These are phyloP conservation scores for Bubalus kerabau DNA, from an alignment of 2,113 vertebrate genomes.

Conservation along the genomic window DNA sequence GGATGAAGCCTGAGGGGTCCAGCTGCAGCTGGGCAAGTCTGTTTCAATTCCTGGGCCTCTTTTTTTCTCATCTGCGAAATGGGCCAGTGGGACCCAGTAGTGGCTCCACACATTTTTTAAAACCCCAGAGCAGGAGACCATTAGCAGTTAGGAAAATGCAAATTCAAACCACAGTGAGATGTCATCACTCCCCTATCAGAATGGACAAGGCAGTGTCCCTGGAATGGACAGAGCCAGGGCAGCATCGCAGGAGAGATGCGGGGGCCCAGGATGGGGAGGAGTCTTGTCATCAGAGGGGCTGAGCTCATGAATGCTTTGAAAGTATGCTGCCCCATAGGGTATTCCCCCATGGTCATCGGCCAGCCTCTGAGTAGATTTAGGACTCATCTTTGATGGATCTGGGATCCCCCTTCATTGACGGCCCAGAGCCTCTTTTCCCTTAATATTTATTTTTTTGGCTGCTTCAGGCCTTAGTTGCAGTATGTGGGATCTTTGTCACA, in stretches of 20 bases:
- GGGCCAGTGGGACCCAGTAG: not conserved
- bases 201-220: rapidly evolving
- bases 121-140: not conserved
- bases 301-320: not conserved
- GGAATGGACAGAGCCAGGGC: not conserved
- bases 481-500: rapidly evolving
- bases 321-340: not conserved
- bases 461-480: not conserved
- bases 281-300: not conserved
- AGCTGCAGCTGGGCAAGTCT: too few relatives aligned
- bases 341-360: not conserved
- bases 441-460: not conserved
- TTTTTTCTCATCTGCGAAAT: slow-evolving; percentile 44
- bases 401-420: not conserved
- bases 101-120: not conserved
- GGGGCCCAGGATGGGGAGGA: too few relatives aligned
- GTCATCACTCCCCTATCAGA: not conserved
- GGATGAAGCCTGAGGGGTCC: not conserved
- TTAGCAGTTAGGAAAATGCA: not conserved
- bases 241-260: rapidly evolving
- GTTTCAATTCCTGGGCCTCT: not conserved
- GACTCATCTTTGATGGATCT: not conserved
- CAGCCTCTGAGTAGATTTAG: not conserved
- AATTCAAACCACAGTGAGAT: not conserved
- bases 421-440: not conserved